Base-by-base conservation (phyloP, 2,113 vertebrate species). In the Xiphias gladius region DNA sequence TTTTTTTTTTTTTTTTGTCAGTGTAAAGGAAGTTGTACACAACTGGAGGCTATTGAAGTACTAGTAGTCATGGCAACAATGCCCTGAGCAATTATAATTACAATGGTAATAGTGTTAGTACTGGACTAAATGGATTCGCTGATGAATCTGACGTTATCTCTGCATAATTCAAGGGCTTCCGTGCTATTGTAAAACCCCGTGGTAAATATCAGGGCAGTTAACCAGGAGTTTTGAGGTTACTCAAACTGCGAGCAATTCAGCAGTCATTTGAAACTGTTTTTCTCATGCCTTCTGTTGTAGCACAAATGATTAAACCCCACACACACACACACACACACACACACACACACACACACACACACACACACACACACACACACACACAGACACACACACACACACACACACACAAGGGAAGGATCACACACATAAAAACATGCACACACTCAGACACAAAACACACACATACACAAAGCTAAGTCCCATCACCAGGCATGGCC, bases 1-100 rank as follows among this genome's bases (percentile, higher is more conserved):
- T 74, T 76, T 43, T 43, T 43, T 68, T 35, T 66, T 70, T 43
- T n/a, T 22, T 61, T 80, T 58, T 63, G 24, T 39, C 41, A 28
- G 30, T 74, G 32, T 75, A 57, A 76, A 84, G 69, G 61, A 92
- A 91, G 71, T 86, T 89, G 77, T 92, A 84, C 64, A 89, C 85
- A 81, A 84, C 73, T 79, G 62, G 46, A 41, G 73, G 85, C 73
- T 89, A 75, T 87, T 88, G 83, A 88, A 86, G 82, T 79, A 52
- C 73, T 59, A 62, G 88, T 93, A 61, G 89, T 89, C 90, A 91
- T 91, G 82, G 92, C 72, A 91, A 92, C 91, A 89, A 86, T 82
- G 61, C 77, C 70, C 55, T 13, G 28, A 87, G 84, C 72, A 87
- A 80, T 88, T 91, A 78, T 62, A 73, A 88, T 86, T 81, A 86